phyloP scores from a whole-genome alignment of 2,888 invertebrate genomes.

The Mycogona germanica region DNA sequence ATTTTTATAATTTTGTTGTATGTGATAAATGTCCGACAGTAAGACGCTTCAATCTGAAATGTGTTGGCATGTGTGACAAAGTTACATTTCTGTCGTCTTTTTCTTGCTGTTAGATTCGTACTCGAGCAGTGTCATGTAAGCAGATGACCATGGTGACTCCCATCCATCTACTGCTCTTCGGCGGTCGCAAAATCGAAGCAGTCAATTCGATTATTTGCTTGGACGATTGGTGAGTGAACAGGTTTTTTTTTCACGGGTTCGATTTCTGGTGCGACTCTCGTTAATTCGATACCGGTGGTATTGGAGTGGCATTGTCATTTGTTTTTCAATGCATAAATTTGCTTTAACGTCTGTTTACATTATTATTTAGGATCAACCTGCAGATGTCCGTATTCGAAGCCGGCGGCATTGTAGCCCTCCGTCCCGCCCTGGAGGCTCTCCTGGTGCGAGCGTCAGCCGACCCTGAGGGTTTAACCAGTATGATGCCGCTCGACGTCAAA shows the following conservation, averaged over 20 bases:
- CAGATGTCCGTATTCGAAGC: constrained; percentile 68
- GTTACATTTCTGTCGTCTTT: background rate
- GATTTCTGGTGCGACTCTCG: too few species aligned
- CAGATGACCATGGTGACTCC: constrained; percentile 95
- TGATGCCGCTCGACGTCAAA: constrained; percentile 46
- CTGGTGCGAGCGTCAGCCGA: constrained; percentile 65
- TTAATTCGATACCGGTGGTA: background rate
- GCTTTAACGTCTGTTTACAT: constrained; percentile 10
- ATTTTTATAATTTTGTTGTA: too few species aligned
- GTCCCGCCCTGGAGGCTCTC: constrained; percentile 77
- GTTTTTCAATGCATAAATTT: constrained; percentile 10
- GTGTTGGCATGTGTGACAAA: too few species aligned
- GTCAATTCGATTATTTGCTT: constrained; percentile 58
- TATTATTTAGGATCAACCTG: constrained; percentile 53
- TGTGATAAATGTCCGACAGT: too few species aligned
- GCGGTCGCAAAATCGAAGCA: constrained; percentile 72
- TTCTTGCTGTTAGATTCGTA: constrained; percentile 51
- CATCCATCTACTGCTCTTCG: constrained; percentile 82
- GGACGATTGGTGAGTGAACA: constrained; percentile 63
- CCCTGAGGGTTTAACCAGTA: constrained; percentile 60
- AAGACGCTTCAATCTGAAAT: too few species aligned
- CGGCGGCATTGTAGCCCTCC: constrained; percentile 65
- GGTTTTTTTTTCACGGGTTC: background rate
- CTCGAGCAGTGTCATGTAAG: constrained; percentile 89
- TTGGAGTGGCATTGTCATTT: background rate